Percentiles rank a stretch among this genome's conserved stretches.
phyloP scores from a whole-genome alignment of 1,140 invertebrate species.

The Drosophila virilis region DNA sequence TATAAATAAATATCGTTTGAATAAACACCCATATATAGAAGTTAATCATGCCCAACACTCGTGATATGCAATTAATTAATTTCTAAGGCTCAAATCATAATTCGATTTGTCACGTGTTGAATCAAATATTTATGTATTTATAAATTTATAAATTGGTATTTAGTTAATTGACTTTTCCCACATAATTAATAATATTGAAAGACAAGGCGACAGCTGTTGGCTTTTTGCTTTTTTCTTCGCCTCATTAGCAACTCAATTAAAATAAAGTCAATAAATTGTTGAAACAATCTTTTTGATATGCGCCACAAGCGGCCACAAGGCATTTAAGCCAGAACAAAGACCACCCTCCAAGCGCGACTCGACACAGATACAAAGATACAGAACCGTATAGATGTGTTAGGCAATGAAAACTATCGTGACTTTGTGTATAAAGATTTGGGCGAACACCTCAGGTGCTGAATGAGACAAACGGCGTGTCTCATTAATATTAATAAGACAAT shows the following conservation, averaged over 20 bases:
- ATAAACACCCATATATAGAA: neutral
- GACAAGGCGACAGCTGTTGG: neutral
- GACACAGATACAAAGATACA: neutral
- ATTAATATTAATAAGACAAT: conserved; percentile 73
- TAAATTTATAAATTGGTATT: conserved; percentile 19
- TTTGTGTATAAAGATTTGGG: conserved; percentile 47
- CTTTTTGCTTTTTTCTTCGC: neutral
- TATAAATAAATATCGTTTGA: too few species aligned
- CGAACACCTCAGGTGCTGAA: conserved; percentile 76
- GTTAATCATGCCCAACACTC: conserved; percentile 2
- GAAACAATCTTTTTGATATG: conserved; percentile 15
- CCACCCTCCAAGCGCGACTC: conserved; percentile 44
- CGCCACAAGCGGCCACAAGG: neutral
- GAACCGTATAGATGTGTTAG: conserved; percentile 44
- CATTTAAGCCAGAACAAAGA: conserved; percentile 15
- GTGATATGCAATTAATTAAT: neutral
- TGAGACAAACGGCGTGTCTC: conserved; percentile 58
- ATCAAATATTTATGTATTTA: neutral
- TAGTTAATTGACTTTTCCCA: conserved; percentile 31
- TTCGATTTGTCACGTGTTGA: neutral
- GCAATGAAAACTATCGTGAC: conserved; percentile 55
- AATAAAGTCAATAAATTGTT: conserved; percentile 25
- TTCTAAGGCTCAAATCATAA: neutral
- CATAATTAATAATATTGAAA: conserved; percentile 33
- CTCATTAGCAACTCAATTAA: conserved; percentile 34